Conservation (phyloP, 1,140 invertebrate species). For the Drosophila athabasca region DNA sequence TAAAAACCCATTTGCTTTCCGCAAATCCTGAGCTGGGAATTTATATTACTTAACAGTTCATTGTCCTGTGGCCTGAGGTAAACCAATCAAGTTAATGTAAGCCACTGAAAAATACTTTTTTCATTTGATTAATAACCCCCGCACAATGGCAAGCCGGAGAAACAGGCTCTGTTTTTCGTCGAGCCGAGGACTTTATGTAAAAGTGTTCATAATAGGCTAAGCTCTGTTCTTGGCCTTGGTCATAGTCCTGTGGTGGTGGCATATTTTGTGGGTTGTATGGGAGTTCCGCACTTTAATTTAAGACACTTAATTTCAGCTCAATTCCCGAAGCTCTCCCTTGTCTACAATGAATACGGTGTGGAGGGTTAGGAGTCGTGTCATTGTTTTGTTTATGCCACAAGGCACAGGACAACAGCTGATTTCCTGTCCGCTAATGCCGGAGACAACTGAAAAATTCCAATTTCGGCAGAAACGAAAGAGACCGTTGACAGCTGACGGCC, state of each 20-base stretch:
- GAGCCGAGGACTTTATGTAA: constrained; percentile 1
- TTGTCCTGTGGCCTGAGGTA: too few species aligned
- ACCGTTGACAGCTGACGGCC: constrained; percentile 56
- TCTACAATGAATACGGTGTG: too few species aligned
- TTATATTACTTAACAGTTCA: too few species aligned
- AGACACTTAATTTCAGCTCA: too few species aligned
- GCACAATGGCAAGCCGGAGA: constrained; percentile 23
- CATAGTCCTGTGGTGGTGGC: background rate
- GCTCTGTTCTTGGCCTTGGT: constrained; percentile 16
- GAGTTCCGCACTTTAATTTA: constrained; percentile 39
- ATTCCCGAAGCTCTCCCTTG: too few species aligned
- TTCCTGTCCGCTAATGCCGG: constrained; percentile 56
- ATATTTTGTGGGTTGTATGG: background rate
- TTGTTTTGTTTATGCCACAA: constrained; percentile 50
- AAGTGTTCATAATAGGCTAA: constrained; percentile 51
- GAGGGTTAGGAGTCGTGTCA: too few species aligned
- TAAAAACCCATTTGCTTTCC: background rate
- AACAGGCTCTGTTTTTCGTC: background rate
- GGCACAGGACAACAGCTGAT: constrained; percentile 52
- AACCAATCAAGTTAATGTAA: too few species aligned
- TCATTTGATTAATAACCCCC: constrained; percentile 54
- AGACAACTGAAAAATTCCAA: constrained; percentile 43
- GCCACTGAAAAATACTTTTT: too few species aligned
- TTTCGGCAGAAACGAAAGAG: constrained; percentile 18
- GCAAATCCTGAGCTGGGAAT: background rate